Percentiles rank a stretch among this genome's conserved stretches.
These are phyloP conservation scores for Drosophila robusta DNA, from an alignment of 2,888 invertebrate genomes.

Conservation along the genomic window DNA sequence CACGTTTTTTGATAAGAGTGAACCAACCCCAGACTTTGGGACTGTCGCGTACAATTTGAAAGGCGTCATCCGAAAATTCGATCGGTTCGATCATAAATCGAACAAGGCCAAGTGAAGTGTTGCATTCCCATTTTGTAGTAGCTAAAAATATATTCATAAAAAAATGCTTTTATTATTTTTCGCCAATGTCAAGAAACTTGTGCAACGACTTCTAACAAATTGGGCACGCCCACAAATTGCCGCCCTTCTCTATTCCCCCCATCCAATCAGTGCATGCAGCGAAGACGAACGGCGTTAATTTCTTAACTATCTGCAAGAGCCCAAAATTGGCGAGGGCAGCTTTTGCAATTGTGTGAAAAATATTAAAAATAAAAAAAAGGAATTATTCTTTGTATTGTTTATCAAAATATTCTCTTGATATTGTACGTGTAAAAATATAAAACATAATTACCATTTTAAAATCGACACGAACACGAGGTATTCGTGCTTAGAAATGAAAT, in stretches of 20 bases:
- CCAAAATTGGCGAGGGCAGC: conserved; percentile 17
- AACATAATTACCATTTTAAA: too few relatives aligned
- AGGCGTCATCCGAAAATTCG: not conserved
- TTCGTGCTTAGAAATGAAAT: too few relatives aligned
- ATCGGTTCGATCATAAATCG: not conserved
- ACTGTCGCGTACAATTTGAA: not conserved
- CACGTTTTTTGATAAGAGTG: conserved; percentile 24
- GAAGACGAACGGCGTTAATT: conserved; percentile 68
- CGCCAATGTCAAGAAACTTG: conserved; percentile 21
- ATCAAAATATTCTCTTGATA: too few relatives aligned
- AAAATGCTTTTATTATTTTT: not conserved
- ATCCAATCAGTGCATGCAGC: conserved; percentile 33
- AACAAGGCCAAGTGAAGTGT: conserved; percentile 34
- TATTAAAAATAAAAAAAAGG: too few relatives aligned
- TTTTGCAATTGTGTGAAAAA: not conserved
- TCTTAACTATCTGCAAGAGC: conserved; percentile 47
- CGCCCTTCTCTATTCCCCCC: not conserved
- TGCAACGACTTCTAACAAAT: conserved; percentile 35
- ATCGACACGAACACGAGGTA: too few relatives aligned
- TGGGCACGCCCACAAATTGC: conserved; percentile 11
- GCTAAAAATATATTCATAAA: not conserved
- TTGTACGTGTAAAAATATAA: too few relatives aligned
- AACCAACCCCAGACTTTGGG: conserved; percentile 1
- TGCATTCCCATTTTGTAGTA: conserved; percentile 15
- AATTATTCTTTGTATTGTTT: too few relatives aligned